Conservation (phyloP, 2,113 vertebrate species). For the Lonchura striata region DNA sequence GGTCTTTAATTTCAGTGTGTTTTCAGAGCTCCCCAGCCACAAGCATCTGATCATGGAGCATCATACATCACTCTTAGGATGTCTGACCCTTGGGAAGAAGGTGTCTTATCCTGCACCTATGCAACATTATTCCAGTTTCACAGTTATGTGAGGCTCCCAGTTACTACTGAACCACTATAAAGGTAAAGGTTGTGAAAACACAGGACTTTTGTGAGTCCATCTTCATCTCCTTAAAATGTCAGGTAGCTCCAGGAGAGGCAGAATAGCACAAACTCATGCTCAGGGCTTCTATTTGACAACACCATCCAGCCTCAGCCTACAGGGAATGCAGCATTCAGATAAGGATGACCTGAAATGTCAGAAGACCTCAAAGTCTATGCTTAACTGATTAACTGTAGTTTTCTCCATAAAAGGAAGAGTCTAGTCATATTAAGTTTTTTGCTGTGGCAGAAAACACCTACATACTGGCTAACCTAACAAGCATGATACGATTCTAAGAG, state of each 20-base stretch:
- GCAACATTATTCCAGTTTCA: not conserved
- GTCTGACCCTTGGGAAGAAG: not conserved
- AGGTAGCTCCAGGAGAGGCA: not conserved
- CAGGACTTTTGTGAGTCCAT: not conserved
- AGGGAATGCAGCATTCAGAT: not conserved
- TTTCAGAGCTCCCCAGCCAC: not conserved
- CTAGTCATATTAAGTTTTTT: not conserved
- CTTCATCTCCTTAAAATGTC: not conserved
- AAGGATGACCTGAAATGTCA: not conserved
- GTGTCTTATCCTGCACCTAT: not conserved
- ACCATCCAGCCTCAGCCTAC: not conserved
- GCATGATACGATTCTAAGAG: not conserved
- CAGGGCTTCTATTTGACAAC: rapidly evolving
- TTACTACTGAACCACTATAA: not conserved
- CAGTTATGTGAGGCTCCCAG: not conserved
- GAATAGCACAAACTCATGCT: not conserved
- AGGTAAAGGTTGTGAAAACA: not conserved
- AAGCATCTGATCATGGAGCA: not conserved
- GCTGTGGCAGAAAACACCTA: not conserved
- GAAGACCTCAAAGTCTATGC: not conserved
- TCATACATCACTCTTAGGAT: rapidly evolving
- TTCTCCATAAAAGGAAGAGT: not conserved
- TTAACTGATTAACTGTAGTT: not conserved
- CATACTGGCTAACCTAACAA: not conserved
- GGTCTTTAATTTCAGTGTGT: not conserved